Evolutionary conservation across 2,888 invertebrate species (phyloP).

Genomic region (Cephalotes varians): DNA sequence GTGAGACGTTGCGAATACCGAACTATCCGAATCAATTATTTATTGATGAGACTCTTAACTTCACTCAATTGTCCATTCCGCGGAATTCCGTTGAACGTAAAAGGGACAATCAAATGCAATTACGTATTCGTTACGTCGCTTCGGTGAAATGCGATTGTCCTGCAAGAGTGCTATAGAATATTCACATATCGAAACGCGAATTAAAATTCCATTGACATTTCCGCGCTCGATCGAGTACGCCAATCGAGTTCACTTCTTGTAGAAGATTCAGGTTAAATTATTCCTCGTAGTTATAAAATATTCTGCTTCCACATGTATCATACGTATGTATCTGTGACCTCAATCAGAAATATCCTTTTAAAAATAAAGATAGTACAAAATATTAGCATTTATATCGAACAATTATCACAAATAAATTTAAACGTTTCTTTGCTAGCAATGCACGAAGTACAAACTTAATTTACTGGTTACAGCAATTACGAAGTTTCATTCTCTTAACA

Average conservation of each 20-base stretch:
- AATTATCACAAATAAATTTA: neutral
- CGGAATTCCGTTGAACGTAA: constrained; percentile 25
- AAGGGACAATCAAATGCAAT: constrained; percentile 45
- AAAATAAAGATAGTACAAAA: neutral
- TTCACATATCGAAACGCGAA: constrained; percentile 37
- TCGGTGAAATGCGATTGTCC: constrained; percentile 17
- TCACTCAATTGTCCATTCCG: constrained; percentile 46
- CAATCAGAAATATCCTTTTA: neutral
- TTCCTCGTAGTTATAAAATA: constrained; percentile 27
- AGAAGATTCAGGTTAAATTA: constrained; percentile 18
- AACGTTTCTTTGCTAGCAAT: neutral
- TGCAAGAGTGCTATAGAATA: constrained; percentile 11
- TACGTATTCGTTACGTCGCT: constrained; percentile 42
- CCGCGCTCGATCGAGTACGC: constrained; percentile 25
- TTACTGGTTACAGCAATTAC: neutral
- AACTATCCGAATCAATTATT: constrained; percentile 27
- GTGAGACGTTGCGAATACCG: constrained; percentile 12
- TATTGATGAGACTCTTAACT: constrained; percentile 46
- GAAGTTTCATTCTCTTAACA: neutral
- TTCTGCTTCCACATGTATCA: neutral
- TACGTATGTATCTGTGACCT: neutral
- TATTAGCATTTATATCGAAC: neutral
- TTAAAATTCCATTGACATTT: constrained; percentile 46
- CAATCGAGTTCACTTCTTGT: constrained; percentile 15
- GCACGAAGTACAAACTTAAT: neutral